A percentile compares a stretch with the other conserved stretches of the same genome.
Conservation (phyloP, 2,888 invertebrate genomes). For the Meta bourneti region DNA sequence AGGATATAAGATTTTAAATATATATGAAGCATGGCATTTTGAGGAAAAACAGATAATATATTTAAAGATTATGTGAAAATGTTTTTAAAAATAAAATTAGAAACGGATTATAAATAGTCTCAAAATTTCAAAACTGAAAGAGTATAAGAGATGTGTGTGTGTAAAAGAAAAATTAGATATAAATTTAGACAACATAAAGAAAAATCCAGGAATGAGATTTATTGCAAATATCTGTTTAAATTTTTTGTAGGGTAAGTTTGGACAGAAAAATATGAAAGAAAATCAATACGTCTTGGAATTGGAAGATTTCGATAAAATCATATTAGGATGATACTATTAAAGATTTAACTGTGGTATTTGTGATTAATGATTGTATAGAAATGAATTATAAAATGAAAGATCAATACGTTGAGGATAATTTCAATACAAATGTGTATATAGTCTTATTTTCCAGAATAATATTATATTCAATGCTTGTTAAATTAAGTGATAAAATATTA, state of each 20-base stretch:
- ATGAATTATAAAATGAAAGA: slow-evolving; percentile 35
- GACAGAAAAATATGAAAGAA: slow-evolving; percentile 31
- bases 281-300: slow-evolving; percentile 3
- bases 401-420: neutral
- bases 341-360: slow-evolving; percentile 36
- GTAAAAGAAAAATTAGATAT: no score
- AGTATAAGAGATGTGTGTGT: no score
- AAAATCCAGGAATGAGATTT: no score
- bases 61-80: no score
- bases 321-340: slow-evolving; percentile 36
- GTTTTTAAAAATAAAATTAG: no score
- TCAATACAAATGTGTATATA: slow-evolving; percentile 3
- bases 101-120: no score
- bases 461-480: slow-evolving; percentile 17
- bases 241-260: slow-evolving; percentile 15
- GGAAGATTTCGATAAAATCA: slow-evolving; percentile 17
- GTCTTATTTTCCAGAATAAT: slow-evolving; percentile 5
- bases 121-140: no score
- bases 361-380: slow-evolving; percentile 45
- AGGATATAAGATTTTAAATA: no score
- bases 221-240: slow-evolving; percentile 49
- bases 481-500: slow-evolving; percentile 10
- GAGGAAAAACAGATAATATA: no score
- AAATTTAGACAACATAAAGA: no score
- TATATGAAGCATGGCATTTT: no score